A percentile compares a stretch with the other conserved stretches of the same genome.
Conservation (phyloP, 30 jellyfish, hydroid and myxozoan genomes). For the Pelagia noctiluca region DNA sequence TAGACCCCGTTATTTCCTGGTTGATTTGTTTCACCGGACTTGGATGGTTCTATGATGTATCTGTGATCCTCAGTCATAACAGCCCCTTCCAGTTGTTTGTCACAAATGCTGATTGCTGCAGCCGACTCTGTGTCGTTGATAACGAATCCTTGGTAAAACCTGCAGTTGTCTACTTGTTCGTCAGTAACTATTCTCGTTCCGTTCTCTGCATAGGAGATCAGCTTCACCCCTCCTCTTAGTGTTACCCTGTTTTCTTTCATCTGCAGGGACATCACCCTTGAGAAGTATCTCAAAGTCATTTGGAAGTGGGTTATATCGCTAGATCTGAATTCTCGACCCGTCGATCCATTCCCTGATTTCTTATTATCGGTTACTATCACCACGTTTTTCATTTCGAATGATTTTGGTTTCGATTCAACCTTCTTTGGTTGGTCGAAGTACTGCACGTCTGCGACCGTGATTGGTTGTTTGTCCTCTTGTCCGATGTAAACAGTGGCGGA, state of each 20-base stretch:
- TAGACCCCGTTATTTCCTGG: not conserved
- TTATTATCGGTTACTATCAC: not conserved
- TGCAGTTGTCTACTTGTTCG: conserved; percentile 33
- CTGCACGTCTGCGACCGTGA: too few species aligned
- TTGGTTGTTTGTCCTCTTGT: too few species aligned
- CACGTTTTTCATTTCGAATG: conserved; percentile 2
- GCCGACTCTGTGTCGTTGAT: conserved; percentile 1
- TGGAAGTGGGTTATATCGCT: not conserved
- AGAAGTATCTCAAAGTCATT: conserved; percentile 10
- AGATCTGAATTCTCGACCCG: not conserved
- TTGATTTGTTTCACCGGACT: not conserved
- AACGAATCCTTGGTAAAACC: conserved; percentile 52
- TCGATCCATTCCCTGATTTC: not conserved
- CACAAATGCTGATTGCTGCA: conserved; percentile 53
- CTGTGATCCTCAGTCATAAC: conserved; percentile 7
- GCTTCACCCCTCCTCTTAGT: conserved; percentile 28
- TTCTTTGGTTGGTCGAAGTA: too few species aligned
- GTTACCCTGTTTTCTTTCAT: conserved; percentile 37
- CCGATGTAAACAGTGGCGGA: too few species aligned
- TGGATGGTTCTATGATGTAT: conserved; percentile 31
- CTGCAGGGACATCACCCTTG: not conserved
- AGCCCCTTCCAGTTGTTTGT: conserved; percentile 51
- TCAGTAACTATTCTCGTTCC: conserved; percentile 33
- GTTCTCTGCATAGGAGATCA: conserved; percentile 26
- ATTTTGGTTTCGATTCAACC: not conserved